Percentiles rank a stretch among this genome's conserved stretches.
phyloP scores from a whole-genome alignment of 1,140 invertebrate genomes.

The Oscheius sp. region DNA sequence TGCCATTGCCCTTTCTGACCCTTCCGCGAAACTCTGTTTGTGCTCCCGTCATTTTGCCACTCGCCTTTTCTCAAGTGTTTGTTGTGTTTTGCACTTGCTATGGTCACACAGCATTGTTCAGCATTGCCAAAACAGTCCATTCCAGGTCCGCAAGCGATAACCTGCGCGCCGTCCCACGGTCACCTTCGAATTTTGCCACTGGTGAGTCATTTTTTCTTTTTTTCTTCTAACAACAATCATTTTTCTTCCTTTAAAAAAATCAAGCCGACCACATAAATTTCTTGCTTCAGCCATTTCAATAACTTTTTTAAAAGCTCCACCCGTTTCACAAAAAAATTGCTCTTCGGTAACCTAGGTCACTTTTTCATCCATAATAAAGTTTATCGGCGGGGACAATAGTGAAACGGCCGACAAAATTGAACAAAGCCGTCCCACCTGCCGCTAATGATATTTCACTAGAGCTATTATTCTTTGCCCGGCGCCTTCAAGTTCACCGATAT shows the following conservation, averaged over 20 bases:
- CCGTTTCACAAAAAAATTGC: no score
- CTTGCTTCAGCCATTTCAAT: no score
- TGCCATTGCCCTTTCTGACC: neutral
- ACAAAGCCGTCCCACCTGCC: conserved; percentile 3
- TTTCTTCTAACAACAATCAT: no score
- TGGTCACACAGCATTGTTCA: conserved; percentile 11
- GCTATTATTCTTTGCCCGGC: neutral
- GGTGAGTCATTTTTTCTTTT: conserved; percentile 8
- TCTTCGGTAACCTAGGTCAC: no score
- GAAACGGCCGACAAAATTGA: neutral
- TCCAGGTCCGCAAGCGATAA: neutral
- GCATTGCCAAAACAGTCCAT: conserved; percentile 7
- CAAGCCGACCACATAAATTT: no score
- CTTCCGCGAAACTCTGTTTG: neutral
- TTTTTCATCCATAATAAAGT: no score
- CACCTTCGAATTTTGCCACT: neutral
- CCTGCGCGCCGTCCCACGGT: conserved; percentile 3
- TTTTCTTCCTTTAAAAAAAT: no score
- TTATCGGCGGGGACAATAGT: neutral
- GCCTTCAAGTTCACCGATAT: no score
- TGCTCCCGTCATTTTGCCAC: neutral
- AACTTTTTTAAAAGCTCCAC: no score
- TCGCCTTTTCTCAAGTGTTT: no score
- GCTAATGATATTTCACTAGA: neutral
- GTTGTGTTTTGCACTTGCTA: no score